A percentile compares a stretch with the other conserved stretches of the same genome.
phyloP scores from a whole-genome alignment of 2,888 invertebrate species.

The Drosophila anceps region DNA sequence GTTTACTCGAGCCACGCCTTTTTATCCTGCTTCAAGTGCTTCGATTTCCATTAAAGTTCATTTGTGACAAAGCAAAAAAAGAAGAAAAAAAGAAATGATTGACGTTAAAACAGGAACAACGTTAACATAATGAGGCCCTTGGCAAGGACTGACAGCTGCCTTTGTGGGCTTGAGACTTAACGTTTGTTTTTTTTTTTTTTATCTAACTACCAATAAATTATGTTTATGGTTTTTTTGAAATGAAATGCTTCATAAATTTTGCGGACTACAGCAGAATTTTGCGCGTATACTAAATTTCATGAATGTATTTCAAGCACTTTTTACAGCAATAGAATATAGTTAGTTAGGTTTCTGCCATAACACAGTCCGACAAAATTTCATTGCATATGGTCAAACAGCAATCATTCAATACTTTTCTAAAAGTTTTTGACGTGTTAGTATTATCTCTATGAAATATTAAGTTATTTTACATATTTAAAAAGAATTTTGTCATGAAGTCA shows the following conservation, averaged over 20 bases:
- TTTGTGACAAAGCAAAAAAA: constrained; percentile 15
- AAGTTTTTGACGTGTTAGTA: no score
- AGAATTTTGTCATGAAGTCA: no score
- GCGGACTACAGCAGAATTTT: background rate
- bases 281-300: background rate
- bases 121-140: constrained; percentile 18
- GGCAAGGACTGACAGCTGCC: background rate
- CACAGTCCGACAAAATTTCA: no score
- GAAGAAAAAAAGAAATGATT: background rate
- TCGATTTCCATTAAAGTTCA: constrained; percentile 35
- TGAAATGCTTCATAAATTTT: background rate
- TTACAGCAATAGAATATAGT: background rate
- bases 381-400: no score
- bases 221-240: background rate
- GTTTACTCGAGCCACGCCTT: constrained; percentile 3
- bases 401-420: no score
- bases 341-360: background rate
- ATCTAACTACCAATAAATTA: background rate
- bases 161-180: background rate
- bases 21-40: constrained; percentile 10
- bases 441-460: no score
- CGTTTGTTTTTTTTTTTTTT: background rate
- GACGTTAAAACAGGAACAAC: background rate
- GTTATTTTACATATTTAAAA: no score
- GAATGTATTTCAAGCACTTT: background rate